Conservation (phyloP, 1,140 invertebrate species). For the Drosophila simulans region DNA sequence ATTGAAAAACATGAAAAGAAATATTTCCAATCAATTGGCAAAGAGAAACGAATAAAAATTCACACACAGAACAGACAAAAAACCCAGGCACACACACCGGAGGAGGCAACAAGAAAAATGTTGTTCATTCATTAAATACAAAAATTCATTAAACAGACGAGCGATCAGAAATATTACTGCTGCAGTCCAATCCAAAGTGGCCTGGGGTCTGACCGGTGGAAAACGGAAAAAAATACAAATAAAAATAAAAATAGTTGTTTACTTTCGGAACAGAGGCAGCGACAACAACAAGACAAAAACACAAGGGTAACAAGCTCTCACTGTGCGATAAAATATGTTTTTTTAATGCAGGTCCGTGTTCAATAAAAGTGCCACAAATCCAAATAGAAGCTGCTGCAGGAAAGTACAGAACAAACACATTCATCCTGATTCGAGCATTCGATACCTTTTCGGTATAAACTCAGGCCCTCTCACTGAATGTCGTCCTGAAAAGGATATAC, state of each 20-base stretch:
- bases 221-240: slow-evolving; percentile 9
- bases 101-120: slow-evolving; percentile 62
- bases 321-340: slow-evolving; percentile 71
- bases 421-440: not conserved
- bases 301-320: slow-evolving; percentile 30
- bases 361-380: slow-evolving; percentile 67
- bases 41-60: slow-evolving; percentile 78
- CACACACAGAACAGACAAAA: slow-evolving; percentile 46
- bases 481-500: not conserved
- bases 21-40: slow-evolving; percentile 83
- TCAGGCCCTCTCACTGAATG: too few relatives aligned
- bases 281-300: slow-evolving; percentile 19
- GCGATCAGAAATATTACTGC: slow-evolving; percentile 57
- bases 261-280: slow-evolving; percentile 37
- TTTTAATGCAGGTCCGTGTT: slow-evolving; percentile 73
- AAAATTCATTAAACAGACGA: slow-evolving; percentile 74
- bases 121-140: slow-evolving; percentile 81
- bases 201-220: slow-evolving; percentile 1
- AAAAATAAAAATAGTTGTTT: slow-evolving; percentile 42
- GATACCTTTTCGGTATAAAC: not conserved
- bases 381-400: slow-evolving; percentile 27
- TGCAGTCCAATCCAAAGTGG: slow-evolving; percentile 15
- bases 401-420: not conserved
- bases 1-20: slow-evolving; percentile 79
- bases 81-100: slow-evolving; percentile 10